These are phyloP conservation scores for Doryteuthis pealeii DNA, from an alignment of 1,140 invertebrate genomes.

Conservation along the genomic window DNA sequence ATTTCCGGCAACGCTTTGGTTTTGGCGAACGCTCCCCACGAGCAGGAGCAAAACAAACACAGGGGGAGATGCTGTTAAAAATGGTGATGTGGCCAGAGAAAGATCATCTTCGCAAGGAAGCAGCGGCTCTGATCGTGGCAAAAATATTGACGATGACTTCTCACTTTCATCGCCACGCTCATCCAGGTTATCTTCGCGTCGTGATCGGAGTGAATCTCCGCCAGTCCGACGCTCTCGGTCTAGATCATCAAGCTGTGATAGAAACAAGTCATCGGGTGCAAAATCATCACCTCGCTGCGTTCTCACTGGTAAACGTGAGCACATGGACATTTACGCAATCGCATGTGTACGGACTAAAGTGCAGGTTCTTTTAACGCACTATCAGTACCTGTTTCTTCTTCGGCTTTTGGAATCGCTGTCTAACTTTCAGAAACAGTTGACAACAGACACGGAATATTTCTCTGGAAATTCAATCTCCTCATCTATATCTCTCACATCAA, in stretches of 20 bases:
- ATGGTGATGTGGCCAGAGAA: no score
- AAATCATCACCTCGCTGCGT: neutral
- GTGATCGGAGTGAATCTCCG: neutral
- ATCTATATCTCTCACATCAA: slow-evolving; percentile 66
- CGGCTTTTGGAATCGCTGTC: slow-evolving; percentile 79
- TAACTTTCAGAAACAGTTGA: slow-evolving; percentile 66
- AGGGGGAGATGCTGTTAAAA: neutral
- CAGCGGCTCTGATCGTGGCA: slow-evolving; percentile 9
- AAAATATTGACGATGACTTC: slow-evolving; percentile 8
- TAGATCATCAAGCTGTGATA: neutral
- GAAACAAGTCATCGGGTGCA: no score
- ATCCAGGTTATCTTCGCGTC: neutral
- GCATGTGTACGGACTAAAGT: slow-evolving; percentile 47
- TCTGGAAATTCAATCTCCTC: slow-evolving; percentile 17
- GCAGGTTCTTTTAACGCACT: slow-evolving; percentile 72
- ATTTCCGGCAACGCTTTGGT: slow-evolving; percentile 83
- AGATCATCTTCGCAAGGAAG: no score
- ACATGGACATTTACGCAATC: slow-evolving; percentile 41
- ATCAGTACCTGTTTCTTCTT: slow-evolving; percentile 86
- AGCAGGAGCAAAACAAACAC: neutral
- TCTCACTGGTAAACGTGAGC: neutral
- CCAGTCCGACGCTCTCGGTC: no score
- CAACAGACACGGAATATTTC: slow-evolving; percentile 76
- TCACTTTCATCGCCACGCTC: slow-evolving; percentile 4
- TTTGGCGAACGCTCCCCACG: slow-evolving; percentile 34